A percentile compares a stretch with the other conserved stretches of the same genome.
Evolutionary conservation across 2,888 invertebrate genomes (phyloP).

Genomic region (Sphaeridia pumilis): DNA sequence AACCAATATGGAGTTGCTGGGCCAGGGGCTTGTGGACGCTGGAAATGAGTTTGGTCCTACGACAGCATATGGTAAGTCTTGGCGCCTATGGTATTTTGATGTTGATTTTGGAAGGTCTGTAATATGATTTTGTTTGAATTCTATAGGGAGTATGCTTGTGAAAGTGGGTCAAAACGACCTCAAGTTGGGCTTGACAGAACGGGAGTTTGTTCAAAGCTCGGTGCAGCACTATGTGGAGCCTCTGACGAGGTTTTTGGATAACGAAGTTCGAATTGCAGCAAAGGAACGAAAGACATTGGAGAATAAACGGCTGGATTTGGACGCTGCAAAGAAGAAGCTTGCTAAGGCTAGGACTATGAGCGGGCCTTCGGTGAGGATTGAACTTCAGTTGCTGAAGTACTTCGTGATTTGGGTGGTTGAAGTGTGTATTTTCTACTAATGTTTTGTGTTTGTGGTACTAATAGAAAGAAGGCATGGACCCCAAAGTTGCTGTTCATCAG

Average conservation of each 20-base stretch:
- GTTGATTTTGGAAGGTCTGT: too few relatives aligned
- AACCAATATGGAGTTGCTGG: slow-evolving; percentile 72
- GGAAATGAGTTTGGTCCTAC: slow-evolving; percentile 66
- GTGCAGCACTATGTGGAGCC: slow-evolving; percentile 73
- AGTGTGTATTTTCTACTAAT: neutral
- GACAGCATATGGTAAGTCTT: slow-evolving; percentile 67
- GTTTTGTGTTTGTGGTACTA: neutral
- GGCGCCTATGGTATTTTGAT: too few relatives aligned
- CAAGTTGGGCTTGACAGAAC: slow-evolving; percentile 69
- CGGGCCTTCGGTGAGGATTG: slow-evolving; percentile 62
- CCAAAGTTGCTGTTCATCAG: slow-evolving; percentile 61
- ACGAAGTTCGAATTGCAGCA: slow-evolving; percentile 77
- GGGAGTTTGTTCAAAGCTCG: slow-evolving; percentile 59
- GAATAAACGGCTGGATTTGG: slow-evolving; percentile 71
- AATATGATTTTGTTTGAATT: too few relatives aligned
- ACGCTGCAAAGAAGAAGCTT: slow-evolving; percentile 76
- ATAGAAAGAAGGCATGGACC: slow-evolving; percentile 61
- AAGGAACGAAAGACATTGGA: slow-evolving; percentile 61
- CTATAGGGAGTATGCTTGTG: slow-evolving; percentile 62
- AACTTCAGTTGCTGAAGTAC: too few relatives aligned
- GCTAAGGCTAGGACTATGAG: slow-evolving; percentile 73
- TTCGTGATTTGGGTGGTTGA: too few relatives aligned
- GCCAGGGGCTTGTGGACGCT: slow-evolving; percentile 72
- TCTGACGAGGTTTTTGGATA: slow-evolving; percentile 69
- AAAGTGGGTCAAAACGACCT: slow-evolving; percentile 79